phyloP scores from a whole-genome alignment of 37 sponge, comb jelly and placozoan species.

The Ianthella basta region DNA sequence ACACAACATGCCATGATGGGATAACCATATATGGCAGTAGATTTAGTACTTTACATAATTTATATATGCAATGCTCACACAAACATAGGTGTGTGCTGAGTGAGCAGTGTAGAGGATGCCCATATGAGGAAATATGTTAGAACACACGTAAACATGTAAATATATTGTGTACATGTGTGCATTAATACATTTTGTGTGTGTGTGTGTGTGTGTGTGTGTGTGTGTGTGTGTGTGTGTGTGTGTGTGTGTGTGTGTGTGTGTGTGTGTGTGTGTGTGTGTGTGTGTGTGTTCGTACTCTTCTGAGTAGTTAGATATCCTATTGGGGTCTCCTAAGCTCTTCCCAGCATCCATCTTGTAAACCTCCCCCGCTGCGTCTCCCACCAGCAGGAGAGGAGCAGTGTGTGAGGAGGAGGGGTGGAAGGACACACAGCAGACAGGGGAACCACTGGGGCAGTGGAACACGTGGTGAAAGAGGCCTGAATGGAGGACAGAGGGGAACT shows the following conservation, averaged over 20 bases:
- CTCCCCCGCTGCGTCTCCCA: neutral
- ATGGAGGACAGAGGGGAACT: too few relatives aligned
- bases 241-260: slow-evolving; percentile 36
- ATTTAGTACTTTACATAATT: too few relatives aligned
- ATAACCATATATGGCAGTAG: too few relatives aligned
- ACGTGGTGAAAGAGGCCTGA: slow-evolving; percentile 21
- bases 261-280: neutral
- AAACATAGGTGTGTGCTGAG: too few relatives aligned
- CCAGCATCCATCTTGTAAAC: neutral
- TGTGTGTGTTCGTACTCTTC: neutral
- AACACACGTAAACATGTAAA: too few relatives aligned
- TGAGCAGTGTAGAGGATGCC: neutral
- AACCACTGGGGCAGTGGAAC: neutral
- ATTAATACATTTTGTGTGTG: too few relatives aligned
- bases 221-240: slow-evolving; percentile 43
- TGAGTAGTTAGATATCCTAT: neutral
- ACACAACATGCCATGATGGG: neutral
- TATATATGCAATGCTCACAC: too few relatives aligned
- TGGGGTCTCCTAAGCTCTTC: neutral
- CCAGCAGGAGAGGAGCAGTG: slow-evolving; percentile 18
- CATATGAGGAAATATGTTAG: too few relatives aligned
- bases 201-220: slow-evolving; percentile 33
- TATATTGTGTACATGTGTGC: too few relatives aligned
- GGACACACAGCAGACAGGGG: neutral
- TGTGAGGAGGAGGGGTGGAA: neutral